Evolutionary conservation across 2,797 vertebrate genomes (phyloP).

Genomic region (Nannoperca australis): DNA sequence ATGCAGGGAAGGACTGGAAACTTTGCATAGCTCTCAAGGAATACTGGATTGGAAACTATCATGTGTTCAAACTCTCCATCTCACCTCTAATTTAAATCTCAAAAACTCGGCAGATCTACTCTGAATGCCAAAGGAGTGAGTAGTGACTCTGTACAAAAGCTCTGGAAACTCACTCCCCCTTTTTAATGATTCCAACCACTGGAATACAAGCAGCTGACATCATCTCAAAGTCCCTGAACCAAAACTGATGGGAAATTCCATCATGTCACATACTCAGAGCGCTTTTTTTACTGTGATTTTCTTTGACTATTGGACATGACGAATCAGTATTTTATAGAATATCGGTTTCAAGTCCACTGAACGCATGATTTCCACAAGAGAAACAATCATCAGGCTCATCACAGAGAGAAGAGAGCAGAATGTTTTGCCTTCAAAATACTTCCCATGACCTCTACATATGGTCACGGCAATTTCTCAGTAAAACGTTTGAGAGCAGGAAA

Average conservation of each 20-base stretch:
- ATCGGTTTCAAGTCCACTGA: conserved; percentile 38
- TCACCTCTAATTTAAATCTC: conserved; percentile 77
- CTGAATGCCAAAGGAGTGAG: conserved; percentile 66
- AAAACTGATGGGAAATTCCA: conserved; percentile 83
- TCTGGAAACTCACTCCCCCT: conserved; percentile 80
- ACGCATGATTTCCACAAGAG: conserved; percentile 38
- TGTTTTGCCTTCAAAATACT: conserved; percentile 78
- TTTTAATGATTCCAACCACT: conserved; percentile 83
- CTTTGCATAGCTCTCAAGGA: conserved; percentile 41
- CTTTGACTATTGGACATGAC: conserved; percentile 45
- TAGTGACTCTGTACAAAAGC: conserved; percentile 43
- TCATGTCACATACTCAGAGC: conserved; percentile 67
- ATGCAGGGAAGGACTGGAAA: conserved; percentile 60
- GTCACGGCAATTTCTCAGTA: conserved; percentile 81
- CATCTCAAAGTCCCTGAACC: conserved; percentile 73
- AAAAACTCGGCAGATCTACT: conserved; percentile 58
- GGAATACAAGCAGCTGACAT: conserved; percentile 82
- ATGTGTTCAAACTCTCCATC: conserved; percentile 64
- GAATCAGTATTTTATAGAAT: conserved; percentile 48
- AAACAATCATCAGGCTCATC: conserved; percentile 39
- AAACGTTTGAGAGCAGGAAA: conserved; percentile 84
- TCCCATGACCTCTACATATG: conserved; percentile 87
- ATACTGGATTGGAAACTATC: conserved; percentile 57
- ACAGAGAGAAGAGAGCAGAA: conserved; percentile 50
- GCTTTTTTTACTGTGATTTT: conserved; percentile 47